Evolutionary conservation across 2,888 invertebrate species (phyloP).

Genomic region (Troides aeacus): DNA sequence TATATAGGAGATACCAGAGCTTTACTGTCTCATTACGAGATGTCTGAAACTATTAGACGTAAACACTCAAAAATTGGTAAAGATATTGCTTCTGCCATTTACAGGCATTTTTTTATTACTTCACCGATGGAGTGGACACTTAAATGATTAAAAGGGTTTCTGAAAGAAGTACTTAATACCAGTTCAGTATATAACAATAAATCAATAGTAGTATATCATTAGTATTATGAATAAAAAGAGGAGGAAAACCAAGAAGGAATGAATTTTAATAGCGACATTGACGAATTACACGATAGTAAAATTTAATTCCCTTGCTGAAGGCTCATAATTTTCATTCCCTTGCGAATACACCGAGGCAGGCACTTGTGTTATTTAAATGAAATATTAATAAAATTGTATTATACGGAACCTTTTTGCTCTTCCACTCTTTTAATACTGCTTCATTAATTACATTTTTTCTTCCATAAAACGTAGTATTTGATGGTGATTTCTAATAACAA

Average conservation of each 20-base stretch:
- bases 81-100: too few relatives aligned
- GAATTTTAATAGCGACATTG: slow-evolving; percentile 18
- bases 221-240: background rate
- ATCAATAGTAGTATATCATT: background rate
- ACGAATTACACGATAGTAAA: slow-evolving; percentile 22
- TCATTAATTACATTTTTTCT: background rate
- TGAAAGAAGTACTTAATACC: background rate
- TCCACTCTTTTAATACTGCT: background rate
- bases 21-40: too few relatives aligned
- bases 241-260: slow-evolving; percentile 2
- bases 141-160: too few relatives aligned
- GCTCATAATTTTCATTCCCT: slow-evolving; percentile 17
- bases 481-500: background rate
- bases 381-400: slow-evolving; percentile 19
- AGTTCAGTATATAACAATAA: background rate
- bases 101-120: too few relatives aligned
- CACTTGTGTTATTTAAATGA: slow-evolving; percentile 17
- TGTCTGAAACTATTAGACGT: too few relatives aligned
- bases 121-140: too few relatives aligned
- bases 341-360: slow-evolving; percentile 12
- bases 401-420: background rate
- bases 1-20: too few relatives aligned
- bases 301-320: slow-evolving; percentile 22
- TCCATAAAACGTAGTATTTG: background rate
- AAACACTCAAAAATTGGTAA: too few relatives aligned